Evolutionary conservation across 2,113 vertebrate genomes (phyloP).

Genomic region (Bolborhynchus lineola): DNA sequence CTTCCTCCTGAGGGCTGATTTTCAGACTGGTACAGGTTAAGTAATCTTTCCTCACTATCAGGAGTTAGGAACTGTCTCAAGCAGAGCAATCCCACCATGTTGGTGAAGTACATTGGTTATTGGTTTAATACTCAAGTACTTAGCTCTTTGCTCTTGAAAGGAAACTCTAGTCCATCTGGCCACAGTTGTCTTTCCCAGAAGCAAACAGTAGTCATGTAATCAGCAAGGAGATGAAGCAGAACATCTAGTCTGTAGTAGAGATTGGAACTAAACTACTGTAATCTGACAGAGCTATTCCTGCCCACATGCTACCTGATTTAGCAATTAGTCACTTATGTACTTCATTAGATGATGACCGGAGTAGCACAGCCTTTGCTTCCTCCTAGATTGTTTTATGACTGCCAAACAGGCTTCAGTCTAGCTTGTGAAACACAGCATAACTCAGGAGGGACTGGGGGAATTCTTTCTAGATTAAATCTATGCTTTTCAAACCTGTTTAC

Average conservation of each 20-base stretch:
- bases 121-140: background rate
- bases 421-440: background rate
- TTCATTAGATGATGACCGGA: background rate
- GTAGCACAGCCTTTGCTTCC: background rate
- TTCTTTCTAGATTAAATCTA: background rate
- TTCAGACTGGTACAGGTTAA: background rate
- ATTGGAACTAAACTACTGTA: background rate
- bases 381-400: background rate
- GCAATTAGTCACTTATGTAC: slow-evolving; percentile 2
- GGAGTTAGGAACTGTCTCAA: background rate
- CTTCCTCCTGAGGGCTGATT: background rate
- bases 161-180: background rate
- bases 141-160: background rate
- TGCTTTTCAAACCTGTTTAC: background rate
- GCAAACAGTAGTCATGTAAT: background rate
- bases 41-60: background rate
- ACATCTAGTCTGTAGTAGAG: background rate
- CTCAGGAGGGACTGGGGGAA: background rate
- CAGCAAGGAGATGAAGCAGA: background rate
- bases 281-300: background rate
- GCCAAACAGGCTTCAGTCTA: background rate
- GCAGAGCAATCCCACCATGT: background rate
- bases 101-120: background rate
- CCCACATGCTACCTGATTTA: background rate
- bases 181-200: background rate